These are phyloP conservation scores for Pongo abelii DNA, from an alignment of 2,113 vertebrate genomes.

Conservation along the genomic window DNA sequence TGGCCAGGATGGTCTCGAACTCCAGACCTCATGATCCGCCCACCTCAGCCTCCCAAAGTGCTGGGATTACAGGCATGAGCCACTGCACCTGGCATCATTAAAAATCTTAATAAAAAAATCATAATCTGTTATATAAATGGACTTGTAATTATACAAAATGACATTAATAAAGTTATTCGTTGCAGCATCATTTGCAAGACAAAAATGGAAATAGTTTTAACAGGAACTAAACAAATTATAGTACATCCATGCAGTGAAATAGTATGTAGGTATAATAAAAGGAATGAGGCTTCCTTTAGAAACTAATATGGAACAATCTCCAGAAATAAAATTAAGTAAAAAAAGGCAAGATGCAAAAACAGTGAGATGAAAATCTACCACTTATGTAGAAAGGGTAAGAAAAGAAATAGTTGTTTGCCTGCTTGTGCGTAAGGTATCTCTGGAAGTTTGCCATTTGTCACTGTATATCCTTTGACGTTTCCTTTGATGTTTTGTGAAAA, in stretches of 20 bases:
- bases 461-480: not conserved
- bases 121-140: not conserved
- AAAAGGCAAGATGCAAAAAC: not conserved
- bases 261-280: not conserved
- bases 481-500: not conserved
- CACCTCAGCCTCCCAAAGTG: no score
- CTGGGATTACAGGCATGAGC: no score
- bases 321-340: not conserved
- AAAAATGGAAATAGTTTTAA: not conserved
- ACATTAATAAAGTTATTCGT: not conserved
- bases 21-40: no score
- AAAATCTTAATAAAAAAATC: not conserved
- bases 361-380: not conserved
- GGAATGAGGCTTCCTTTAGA: not conserved
- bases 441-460: not conserved
- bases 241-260: not conserved
- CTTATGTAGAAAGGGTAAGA: not conserved
- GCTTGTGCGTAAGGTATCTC: not conserved
- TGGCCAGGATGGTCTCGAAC: no score
- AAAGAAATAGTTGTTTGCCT: not conserved
- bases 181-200: not conserved
- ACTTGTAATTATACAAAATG: not conserved
- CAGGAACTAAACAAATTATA: not conserved
- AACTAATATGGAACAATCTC: not conserved
- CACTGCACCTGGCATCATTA: not conserved